Base-by-base conservation (phyloP, 2,797 vertebrate genomes). In the Melanotaenia boesemani region DNA sequence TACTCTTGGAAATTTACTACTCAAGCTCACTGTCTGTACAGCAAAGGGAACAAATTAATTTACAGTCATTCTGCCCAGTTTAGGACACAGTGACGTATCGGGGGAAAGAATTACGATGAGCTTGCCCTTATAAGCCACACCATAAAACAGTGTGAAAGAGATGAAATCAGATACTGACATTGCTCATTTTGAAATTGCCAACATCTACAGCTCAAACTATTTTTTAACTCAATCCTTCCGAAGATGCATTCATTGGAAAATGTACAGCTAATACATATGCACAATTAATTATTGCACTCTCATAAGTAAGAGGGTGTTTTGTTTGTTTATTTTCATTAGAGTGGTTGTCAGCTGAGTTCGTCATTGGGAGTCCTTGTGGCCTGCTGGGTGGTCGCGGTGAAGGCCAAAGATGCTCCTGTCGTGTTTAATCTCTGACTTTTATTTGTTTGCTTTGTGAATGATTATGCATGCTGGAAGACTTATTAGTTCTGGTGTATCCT, bases 371-470 rank as follows among this genome's bases (percentile, higher is more conserved):
- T 76, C 70, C 77, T 56, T 72, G 74, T n/a, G 85, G 87, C 88
- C 66, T 81, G 68, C 77, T 93, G 93, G 94, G 93, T 94, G 94
- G 95, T 78, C 93, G 1, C 2, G 32, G 78, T 60, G 41, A 5
- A 34, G 58, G 91, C 92, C 93, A 94, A 93, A 81, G 90, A 93
- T 93, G 90, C 88, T 83, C 84, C 82, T 32, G 52, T 70, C 36
- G 48, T 93, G 90, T 95, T 94, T 94, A 91, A 91, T 93, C 91
- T 86, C 73, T 44, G 68, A 88, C 83, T 84, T 93, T 90, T 94
- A 93, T 93, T 95, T 94, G 91, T 95, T 94, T 94, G 91, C 85
- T 81, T 90, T 93, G 77, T 77, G 88, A 84, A 91, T 90, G 89
- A 94, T 94, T 93, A 93, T 91, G 92, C 90, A 90, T 75, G 81